Evolutionary conservation across 2,113 vertebrate species (phyloP), one percentile per base, ranked within the genome.

Genomic region (Jaculus jaculus): DNA sequence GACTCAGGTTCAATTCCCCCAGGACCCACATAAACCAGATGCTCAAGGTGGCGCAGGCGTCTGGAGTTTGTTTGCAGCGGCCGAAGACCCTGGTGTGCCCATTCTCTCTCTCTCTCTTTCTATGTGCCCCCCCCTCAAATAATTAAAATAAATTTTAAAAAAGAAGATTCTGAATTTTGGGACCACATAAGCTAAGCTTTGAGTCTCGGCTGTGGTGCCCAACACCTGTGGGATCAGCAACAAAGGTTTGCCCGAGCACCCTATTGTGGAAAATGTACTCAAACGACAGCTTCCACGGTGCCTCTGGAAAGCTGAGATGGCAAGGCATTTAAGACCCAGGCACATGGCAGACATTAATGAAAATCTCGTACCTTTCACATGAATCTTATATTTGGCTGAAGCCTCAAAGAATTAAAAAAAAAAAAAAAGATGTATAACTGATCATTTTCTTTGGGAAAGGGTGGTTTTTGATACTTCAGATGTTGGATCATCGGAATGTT

Each of bases 391-490:
- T 42, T 80, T 69, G 77, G 72, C 80, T 84, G 72, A 87, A 15
- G 30, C 68, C 61, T 95, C 91, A 92, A 87, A 94, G 84, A 82
- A 69, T 63, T 54, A 51, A 24, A 80, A 63, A 63, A 63, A 63
- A 63, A 63, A 63, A 23, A 17, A 17, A 20, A 20, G 20, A 20
- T 18, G 61, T 54, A 58, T 61, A 58, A 47, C 84, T 75, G 91
- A 73, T 65, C 23, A 13, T 54, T 84, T 92, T 94, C 68, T 90
- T 93, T 88, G 74, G 37, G 42, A 92, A 96, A 47, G 61, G 75
- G 5, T 30, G 63, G 47, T 77, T 89, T 89, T 47, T 74, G 89
- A 71, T 89, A 95, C 71, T 95, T 95, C 81, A 91, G 77, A 93
- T 68, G 65, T 60, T 68, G 63, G 39, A 69, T 81, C 20, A 17